Evolutionary conservation across 2,888 invertebrate species (phyloP), one percentile per base, ranked within the genome.

Genomic region (Polylopha cassiicola): DNA sequence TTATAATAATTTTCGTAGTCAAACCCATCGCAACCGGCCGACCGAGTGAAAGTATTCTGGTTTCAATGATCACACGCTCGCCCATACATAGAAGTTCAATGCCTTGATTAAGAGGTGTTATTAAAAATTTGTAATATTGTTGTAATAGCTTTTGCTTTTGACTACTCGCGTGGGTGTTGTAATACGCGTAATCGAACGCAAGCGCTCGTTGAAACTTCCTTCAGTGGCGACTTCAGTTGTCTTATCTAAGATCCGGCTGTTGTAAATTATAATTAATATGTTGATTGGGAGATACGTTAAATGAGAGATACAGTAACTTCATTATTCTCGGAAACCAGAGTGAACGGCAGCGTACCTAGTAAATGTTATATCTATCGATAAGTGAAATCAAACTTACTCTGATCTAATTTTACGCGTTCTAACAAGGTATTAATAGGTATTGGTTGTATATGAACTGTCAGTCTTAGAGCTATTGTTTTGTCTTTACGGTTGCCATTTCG

Each of bases 1-100:
- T 82, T 77, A 82, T 76, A 71, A 73, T 73, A 73, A 77, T 81
- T 78, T 77, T 73, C 63, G 52, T 75, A 73, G 67, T 63, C 72
- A 70, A 73, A 75, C 61, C 67, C 72, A 73, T 64, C 65, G 57
- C 67, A 73, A 73, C 71, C 61, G 61, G 51, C 57, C 55, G 60
- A 53, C 43, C 46, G 57, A 79, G 85, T 78, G 84, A 85, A 84
- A 84, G 85, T 82, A 77, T 78, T 75, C 74, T 77, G 69, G 73
- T 75, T 74, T 57, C 50, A 53, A 58, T 76, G 73, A 75, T 77
- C 73, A 74, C 71, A 73, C 64, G 69, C 61, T 62, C 60, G 60
- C 47, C 44, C 64, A 29, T 30, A 20, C 61, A 61, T 65, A 58
- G 67, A 84, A 82, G 84, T 84, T 84, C 84, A 85, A 79, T 85